phyloP scores from a whole-genome alignment of 1,140 invertebrate species.

The Rhopalosiphum maidis region DNA sequence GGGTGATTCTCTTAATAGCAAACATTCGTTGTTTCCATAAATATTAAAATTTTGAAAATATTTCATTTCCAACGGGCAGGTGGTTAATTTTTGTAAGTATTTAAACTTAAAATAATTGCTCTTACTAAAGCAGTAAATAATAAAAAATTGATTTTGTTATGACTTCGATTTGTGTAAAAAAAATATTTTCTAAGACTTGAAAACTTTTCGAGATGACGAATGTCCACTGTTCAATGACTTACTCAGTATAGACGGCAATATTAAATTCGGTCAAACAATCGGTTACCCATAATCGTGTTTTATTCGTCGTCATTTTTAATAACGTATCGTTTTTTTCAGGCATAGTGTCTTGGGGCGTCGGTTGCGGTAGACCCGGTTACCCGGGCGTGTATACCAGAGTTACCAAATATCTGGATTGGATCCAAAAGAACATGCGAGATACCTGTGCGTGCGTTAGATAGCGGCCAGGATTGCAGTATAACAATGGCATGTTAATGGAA shows the following conservation, averaged over 20 bases:
- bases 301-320: background rate
- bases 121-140: background rate
- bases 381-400: conserved; percentile 89
- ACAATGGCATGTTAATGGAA: background rate
- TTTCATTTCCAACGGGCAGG: background rate
- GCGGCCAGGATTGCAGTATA: background rate
- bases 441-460: conserved; percentile 68
- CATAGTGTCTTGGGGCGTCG: conserved; percentile 79
- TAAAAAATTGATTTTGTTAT: background rate
- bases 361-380: conserved; percentile 77
- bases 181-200: background rate
- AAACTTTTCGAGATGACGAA: background rate
- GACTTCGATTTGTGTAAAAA: background rate
- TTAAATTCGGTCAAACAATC: background rate
- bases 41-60: background rate
- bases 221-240: background rate
- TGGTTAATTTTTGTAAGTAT: background rate
- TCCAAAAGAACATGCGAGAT: conserved; percentile 68
- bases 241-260: background rate
- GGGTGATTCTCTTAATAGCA: background rate
- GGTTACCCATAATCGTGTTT: background rate
- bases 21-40: background rate
- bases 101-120: background rate
- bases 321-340: conserved; percentile 62
- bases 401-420: conserved; percentile 77